Percentiles rank a stretch among this genome's conserved stretches.
Evolutionary conservation across 2,888 invertebrate genomes (phyloP).

Genomic region (Limnephilus marmoratus): DNA sequence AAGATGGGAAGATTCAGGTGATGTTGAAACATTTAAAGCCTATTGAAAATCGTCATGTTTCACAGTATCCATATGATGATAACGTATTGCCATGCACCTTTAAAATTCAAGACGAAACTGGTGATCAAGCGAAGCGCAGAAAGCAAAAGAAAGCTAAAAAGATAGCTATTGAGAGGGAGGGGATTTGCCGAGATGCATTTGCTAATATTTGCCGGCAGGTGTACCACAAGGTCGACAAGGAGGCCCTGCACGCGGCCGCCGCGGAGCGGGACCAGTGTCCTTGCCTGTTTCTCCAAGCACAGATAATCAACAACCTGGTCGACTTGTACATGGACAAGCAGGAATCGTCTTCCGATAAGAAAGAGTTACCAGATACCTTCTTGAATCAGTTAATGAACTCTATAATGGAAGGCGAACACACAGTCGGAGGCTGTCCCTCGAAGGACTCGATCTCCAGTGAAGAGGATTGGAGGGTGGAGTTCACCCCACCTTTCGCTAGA

Average conservation of each 20-base stretch:
- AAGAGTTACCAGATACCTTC: not conserved
- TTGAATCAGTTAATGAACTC: constrained; percentile 39
- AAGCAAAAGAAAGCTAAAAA: constrained; percentile 11
- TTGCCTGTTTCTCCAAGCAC: constrained; percentile 43
- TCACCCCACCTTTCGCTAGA: constrained; percentile 71
- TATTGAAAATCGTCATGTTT: constrained; percentile 71
- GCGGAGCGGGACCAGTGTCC: constrained; percentile 36
- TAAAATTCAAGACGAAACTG: constrained; percentile 22
- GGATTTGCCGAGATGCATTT: constrained; percentile 29
- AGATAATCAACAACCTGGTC: constrained; percentile 44
- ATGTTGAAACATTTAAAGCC: constrained; percentile 76
- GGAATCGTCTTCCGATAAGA: not conserved
- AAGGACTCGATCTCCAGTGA: constrained; percentile 68
- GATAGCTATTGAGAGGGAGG: not conserved
- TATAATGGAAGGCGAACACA: constrained; percentile 3
- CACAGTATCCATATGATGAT: constrained; percentile 75
- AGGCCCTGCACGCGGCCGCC: constrained; percentile 31
- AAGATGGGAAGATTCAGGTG: constrained; percentile 73
- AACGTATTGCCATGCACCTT: constrained; percentile 70
- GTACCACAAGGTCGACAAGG: constrained; percentile 48
- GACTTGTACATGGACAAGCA: not conserved
- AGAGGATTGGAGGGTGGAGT: constrained; percentile 75
- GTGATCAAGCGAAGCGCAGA: not conserved
- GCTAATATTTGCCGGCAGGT: constrained; percentile 50
- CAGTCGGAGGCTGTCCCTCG: not conserved